Base-by-base conservation (phyloP, 1,140 invertebrate genomes). In the Scaptomyza montana region DNA sequence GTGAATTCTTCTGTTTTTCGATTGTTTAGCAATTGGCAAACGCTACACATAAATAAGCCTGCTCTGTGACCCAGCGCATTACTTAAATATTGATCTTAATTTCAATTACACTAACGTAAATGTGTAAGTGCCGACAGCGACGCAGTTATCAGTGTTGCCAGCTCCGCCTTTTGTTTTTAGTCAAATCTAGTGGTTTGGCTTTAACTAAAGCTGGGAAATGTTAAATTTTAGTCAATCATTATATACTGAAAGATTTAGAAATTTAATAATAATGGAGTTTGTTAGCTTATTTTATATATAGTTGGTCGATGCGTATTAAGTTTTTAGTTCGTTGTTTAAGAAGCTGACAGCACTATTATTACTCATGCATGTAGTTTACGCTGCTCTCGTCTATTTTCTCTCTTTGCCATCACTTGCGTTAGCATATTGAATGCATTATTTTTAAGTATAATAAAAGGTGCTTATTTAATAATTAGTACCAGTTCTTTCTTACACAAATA, bases 11-110 rank as follows among this genome's bases (percentile, higher is more conserved):
- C 21, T 53, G 28, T 64, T 53, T 51, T 50, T 66, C 53, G 55
- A 80, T 85, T 85, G 74, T 70, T 86, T 77, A 66, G 74, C 81
- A 80, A 85, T 85, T 80, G 62, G 49, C 66, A 30, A 49, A 67
- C 51, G 16, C 33, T 56, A 53, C 39, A 49, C 25, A 36, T 12
- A 43, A n/a, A 36, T 12, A n/a, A n/a, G 10, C 39, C 8, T n/a
- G 12, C 12, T 12, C 28, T 36, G 9, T 47, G 77, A 84, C 80
- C 73, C 74, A 72, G 59, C 66, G 81, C 63, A 68, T 69, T 71
- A 65, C 71, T 76, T 65, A 69, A 86, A 78, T 81, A 78, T 87
- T 78, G 78, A 86, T 78, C 81, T 67, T 74, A 81, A 87, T 87
- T 87, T 74, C 54, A 68, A 66, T 64, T 85, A 46, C 69, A 78